Evolutionary conservation across 2,888 invertebrate species (phyloP).

Genomic region (Aspidiotus destructor): DNA sequence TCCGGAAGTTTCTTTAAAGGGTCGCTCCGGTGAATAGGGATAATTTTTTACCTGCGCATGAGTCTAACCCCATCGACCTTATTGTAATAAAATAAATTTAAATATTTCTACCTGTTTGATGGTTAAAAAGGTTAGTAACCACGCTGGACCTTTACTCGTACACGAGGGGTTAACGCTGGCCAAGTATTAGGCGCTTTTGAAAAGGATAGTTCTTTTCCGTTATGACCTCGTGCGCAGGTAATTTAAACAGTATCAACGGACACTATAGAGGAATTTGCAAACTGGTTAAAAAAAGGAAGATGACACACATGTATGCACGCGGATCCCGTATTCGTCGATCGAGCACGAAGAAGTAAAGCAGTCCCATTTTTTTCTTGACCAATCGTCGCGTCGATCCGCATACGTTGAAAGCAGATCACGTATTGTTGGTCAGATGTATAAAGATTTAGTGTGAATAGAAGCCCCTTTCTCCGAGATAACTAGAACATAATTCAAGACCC

Average conservation of each 20-base stretch:
- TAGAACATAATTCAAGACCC: too few species aligned
- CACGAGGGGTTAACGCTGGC: slow-evolving; percentile 3
- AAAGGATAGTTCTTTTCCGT: background rate
- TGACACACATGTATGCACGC: background rate
- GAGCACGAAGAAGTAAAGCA: background rate
- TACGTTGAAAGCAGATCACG: too few species aligned
- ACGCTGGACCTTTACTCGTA: slow-evolving; percentile 7
- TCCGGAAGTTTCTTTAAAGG: slow-evolving; percentile 31
- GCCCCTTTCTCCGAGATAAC: too few species aligned
- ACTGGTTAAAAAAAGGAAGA: slow-evolving; percentile 1
- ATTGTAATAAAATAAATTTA: slow-evolving; percentile 26
- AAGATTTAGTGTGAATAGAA: too few species aligned
- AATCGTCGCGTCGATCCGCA: too few species aligned
- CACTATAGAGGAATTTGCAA: slow-evolving; percentile 10
- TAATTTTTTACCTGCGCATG: slow-evolving; percentile 31
- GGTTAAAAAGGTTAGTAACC: slow-evolving; percentile 31
- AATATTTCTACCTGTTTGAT: slow-evolving; percentile 32
- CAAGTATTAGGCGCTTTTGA: background rate
- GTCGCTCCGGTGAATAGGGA: slow-evolving; percentile 16
- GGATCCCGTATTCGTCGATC: background rate
- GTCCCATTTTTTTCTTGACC: background rate
- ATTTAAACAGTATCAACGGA: slow-evolving; percentile 20
- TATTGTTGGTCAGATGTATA: too few species aligned
- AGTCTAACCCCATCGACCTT: slow-evolving; percentile 31
- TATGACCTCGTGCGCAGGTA: slow-evolving; percentile 2